Conservation (phyloP, 2,113 vertebrate species). For the Labrus mixtus region DNA sequence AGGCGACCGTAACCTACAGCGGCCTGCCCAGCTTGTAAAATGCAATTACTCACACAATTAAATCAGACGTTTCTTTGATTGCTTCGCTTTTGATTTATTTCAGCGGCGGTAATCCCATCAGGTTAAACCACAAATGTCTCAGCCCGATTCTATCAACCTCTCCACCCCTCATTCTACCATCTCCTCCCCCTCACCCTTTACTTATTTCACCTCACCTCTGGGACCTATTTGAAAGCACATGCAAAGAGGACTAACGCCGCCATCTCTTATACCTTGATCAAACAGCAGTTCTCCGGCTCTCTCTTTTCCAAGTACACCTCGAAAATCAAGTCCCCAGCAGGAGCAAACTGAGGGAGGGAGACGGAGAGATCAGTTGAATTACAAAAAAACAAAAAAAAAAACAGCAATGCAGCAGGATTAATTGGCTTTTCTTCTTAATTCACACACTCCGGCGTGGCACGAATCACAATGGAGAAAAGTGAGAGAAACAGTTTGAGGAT, state of each 20-base stretch:
- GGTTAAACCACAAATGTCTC: conserved; percentile 68
- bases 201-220: conserved; percentile 30
- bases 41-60: conserved; percentile 81
- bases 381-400: conserved; percentile 30
- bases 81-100: conserved; percentile 77
- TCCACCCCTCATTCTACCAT: conserved; percentile 29
- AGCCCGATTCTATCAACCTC: conserved; percentile 67
- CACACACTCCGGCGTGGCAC: conserved; percentile 24
- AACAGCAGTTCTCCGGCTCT: conserved; percentile 91
- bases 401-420: conserved; percentile 34
- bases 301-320: conserved; percentile 95
- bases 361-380: conserved; percentile 33
- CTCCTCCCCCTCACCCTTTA: not conserved
- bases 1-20: conserved; percentile 59
- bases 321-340: conserved; percentile 95
- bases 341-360: conserved; percentile 86
- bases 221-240: conserved; percentile 19
- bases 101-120: conserved; percentile 68
- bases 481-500: conserved; percentile 38
- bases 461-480: conserved; percentile 40
- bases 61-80: conserved; percentile 80
- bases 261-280: conserved; percentile 87
- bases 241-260: conserved; percentile 6
- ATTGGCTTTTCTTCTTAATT: conserved; percentile 60
- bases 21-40: conserved; percentile 59